Base-by-base conservation (phyloP, 2,113 vertebrate species). In the Calyptommatus sinebrachiatus region DNA sequence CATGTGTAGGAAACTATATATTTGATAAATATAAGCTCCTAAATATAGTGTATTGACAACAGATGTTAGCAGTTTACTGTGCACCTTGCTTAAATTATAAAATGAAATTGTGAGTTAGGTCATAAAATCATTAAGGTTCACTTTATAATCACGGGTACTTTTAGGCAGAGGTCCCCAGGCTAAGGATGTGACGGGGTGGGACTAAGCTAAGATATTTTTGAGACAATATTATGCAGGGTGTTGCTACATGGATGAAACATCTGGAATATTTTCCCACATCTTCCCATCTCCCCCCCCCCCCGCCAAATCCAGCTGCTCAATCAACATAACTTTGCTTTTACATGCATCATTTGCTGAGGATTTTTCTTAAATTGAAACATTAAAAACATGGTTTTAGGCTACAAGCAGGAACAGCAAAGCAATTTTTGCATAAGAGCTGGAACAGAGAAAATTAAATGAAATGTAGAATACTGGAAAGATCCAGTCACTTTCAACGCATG, bases 61-160 rank as follows among this genome's bases (percentile, higher is more conserved):
- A 87, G 68, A 88, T 89, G 80, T 86, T 86, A 89, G 75, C 20
- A 79, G 81, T 81, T 72, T 77, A 48, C 62, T 28, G 7, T 78
- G 8, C 73, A 85, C 76, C 86, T 91, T 83, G 66, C 66, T 83
- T 87, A 89, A 67, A 83, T 88, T 88, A 86, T 62, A 70, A 0
- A 41, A 89, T 84, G 74, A 84, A 74, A 65, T 81, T 85, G 89
- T 85, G 77, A 12, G 7, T 85, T 83, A 69, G 45, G 46, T 82
- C 82, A 74, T 88, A 90, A 91, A 91, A 89, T 92, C 88, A 86
- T 84, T 92, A 79, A 83, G 60, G 6, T 87, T 91, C 1, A 0
- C 76, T 84, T 3, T 88, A 24, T 86, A 88, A 84, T 80, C 76
- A 90, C 82, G 84, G 61, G 65, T 83, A 29, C 45, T 85, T 92